Base-by-base conservation (phyloP, 2,113 vertebrate genomes). In the Neoarius graeffei region DNA sequence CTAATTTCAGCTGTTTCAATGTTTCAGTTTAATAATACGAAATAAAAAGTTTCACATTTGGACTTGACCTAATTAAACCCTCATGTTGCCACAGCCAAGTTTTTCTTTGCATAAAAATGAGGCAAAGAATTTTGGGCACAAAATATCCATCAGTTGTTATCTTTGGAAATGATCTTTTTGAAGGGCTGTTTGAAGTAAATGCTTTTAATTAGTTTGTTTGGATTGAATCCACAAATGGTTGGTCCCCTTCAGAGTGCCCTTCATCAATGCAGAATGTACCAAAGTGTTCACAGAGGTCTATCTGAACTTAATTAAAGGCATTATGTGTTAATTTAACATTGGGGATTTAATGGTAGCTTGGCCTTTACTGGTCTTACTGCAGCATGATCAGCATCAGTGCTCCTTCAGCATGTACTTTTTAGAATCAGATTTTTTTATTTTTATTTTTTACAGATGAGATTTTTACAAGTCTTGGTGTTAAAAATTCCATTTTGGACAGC, bases 301-400 rank as follows among this genome's bases (percentile, higher is more conserved):
- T 52, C 20, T 80, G 52, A 56, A 56, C 50, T 25, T 14, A 6
- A 77, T 77, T 77, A 52, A 79, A 54, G 7, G 23, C 35, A 48
- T 74, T n/a, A 52, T 10, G 76, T 56, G 50, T 77, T 79, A 79
- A 79, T 79, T 56, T 79, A 79, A 79, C 25, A 8, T 11, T 77
- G 74, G 20, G 74, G 42, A 77, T 54, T 79, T 54, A 56, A 23
- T 56, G 52, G 23, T 7, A 79, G 25, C 25, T 54, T 27, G 52
- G 52, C 25, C 25, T n/a, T n/a, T 15, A 79, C 14, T 3, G 5
- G 50, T n/a, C 48, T 77, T 52, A n/a, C 20, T 25, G 74, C 20
- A 25, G 50, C 10, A n/a, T 54, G 48, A 77, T 25, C 74, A 54
- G 48, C 14, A 52, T n/a, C 76, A 52, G 7, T n/a, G 25, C 6